A percentile compares a stretch with the other conserved stretches of the same genome.
These are phyloP conservation scores for Myrmecophaga tridactyla DNA, from an alignment of 2,113 vertebrate genomes.

Conservation along the genomic window DNA sequence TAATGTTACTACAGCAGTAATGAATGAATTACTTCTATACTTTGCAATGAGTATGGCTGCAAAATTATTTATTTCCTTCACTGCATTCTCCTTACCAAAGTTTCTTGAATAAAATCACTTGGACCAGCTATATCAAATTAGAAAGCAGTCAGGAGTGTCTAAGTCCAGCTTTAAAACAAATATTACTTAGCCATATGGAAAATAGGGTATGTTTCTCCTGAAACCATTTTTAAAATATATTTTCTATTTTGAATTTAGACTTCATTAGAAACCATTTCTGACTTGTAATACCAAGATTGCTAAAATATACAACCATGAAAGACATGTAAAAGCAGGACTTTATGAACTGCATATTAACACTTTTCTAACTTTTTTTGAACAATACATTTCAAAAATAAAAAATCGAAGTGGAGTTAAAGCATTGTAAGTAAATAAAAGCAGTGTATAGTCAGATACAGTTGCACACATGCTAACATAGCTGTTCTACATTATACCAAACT, in stretches of 20 bases:
- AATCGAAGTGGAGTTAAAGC: conserved; percentile 58
- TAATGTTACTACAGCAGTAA: conserved; percentile 69
- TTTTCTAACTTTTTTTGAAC: conserved; percentile 79
- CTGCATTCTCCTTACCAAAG: conserved; percentile 79
- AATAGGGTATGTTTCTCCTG: conserved; percentile 82
- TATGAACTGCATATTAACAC: conserved; percentile 79
- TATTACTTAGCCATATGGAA: conserved; percentile 85
- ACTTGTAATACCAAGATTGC: conserved; percentile 78
- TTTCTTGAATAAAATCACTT: conserved; percentile 82
- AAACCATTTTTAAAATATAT: conserved; percentile 79
- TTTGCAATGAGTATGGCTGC: conserved; percentile 79
- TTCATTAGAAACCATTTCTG: conserved; percentile 83
- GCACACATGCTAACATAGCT: background rate
- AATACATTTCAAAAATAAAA: conserved; percentile 70
- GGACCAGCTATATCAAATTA: conserved; percentile 84
- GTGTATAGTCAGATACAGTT: background rate
- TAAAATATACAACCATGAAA: conserved; percentile 81
- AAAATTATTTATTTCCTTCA: conserved; percentile 85
- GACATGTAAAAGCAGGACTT: conserved; percentile 77
- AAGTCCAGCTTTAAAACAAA: conserved; percentile 87
- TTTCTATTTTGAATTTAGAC: conserved; percentile 83
- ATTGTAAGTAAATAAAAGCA: background rate
- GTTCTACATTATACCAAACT: conserved; percentile 50
- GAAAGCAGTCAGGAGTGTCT: conserved; percentile 84
- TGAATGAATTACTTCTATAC: conserved; percentile 76